Conservation (phyloP, 2,888 invertebrate genomes). For the Lasioglossum figueresi region DNA sequence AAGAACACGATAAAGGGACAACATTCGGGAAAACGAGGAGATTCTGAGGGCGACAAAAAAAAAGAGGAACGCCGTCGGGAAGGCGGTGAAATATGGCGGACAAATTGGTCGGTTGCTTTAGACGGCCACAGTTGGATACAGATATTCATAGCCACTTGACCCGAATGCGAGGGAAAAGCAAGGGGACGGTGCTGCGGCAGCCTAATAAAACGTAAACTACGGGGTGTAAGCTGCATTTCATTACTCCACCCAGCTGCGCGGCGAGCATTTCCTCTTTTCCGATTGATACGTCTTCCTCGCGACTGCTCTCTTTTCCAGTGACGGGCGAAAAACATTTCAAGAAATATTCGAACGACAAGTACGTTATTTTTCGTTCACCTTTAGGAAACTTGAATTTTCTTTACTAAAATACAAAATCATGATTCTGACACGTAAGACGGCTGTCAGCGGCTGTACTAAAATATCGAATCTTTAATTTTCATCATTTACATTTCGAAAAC, state of each 20-base stretch:
- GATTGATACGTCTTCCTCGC: conserved; percentile 53
- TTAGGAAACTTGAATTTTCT: too few species aligned
- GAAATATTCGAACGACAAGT: too few species aligned
- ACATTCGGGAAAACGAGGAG: conserved; percentile 21
- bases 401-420: too few species aligned
- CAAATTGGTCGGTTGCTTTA: conserved; percentile 70
- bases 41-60: conserved; percentile 7
- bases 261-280: conserved; percentile 34
- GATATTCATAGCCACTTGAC: conserved; percentile 77
- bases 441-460: too few species aligned
- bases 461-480: neutral
- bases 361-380: too few species aligned
- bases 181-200: conserved; percentile 34
- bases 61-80: conserved; percentile 27
- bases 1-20: conserved; percentile 41
- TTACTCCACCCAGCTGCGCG: conserved; percentile 38
- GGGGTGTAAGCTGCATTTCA: conserved; percentile 67
- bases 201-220: conserved; percentile 69
- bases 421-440: too few species aligned
- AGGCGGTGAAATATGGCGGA: conserved; percentile 63
- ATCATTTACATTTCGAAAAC: too few species aligned
- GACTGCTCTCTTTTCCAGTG: neutral
- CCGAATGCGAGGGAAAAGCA: conserved; percentile 65
- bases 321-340: too few species aligned
- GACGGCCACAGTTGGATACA: conserved; percentile 71